phyloP scores from a whole-genome alignment of 1,140 invertebrate genomes.

The Achatina immaculata region DNA sequence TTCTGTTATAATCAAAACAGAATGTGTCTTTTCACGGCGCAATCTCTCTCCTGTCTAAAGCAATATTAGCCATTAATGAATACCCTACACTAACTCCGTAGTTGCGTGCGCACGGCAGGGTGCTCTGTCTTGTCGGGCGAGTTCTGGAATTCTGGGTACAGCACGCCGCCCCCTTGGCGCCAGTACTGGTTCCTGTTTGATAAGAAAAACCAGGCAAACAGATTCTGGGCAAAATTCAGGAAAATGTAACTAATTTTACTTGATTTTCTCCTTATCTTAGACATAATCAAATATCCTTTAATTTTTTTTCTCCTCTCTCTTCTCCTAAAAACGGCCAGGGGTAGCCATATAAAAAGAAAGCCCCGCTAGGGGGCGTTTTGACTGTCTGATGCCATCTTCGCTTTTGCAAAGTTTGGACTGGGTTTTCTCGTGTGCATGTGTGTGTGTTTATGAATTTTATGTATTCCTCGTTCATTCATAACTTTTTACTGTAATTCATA shows the following conservation, averaged over 20 bases:
- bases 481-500: too few species aligned
- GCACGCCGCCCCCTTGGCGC: not conserved
- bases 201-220: not conserved
- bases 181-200: not conserved
- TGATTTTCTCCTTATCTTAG: slow-evolving; percentile 20
- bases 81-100: not conserved
- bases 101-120: not conserved
- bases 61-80: slow-evolving; percentile 15
- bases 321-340: not conserved
- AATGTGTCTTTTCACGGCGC: not conserved
- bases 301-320: slow-evolving; percentile 12
- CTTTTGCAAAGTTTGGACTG: not conserved
- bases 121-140: slow-evolving; percentile 5
- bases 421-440: not conserved
- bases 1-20: not conserved
- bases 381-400: not conserved
- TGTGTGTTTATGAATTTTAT: not conserved
- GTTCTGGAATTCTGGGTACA: slow-evolving; percentile 21
- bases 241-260: slow-evolving; percentile 32
- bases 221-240: not conserved
- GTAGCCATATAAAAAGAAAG: not conserved
- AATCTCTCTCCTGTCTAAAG: not conserved
- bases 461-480: not conserved
- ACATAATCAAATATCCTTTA: slow-evolving; percentile 7
- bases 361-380: not conserved